These are phyloP conservation scores for Cerastoderma edule DNA, from an alignment of 2,888 invertebrate genomes.

Conservation along the genomic window DNA sequence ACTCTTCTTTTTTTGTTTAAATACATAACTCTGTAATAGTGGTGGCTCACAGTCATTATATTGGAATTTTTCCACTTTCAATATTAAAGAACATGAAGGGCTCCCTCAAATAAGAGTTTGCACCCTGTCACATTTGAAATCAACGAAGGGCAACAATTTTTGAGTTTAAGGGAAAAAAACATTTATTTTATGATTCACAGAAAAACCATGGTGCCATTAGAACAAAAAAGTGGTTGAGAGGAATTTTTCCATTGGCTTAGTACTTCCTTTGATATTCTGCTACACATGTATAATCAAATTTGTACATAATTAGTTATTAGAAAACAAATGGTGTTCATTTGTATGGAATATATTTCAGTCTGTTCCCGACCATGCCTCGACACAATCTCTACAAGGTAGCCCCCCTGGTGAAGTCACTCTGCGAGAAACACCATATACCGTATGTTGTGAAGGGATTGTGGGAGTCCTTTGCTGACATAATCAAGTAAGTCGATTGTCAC, in stretches of 20 bases:
- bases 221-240: too few relatives aligned
- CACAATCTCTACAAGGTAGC: slow-evolving; percentile 80
- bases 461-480: background rate
- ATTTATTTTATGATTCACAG: background rate
- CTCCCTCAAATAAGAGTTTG: too few relatives aligned
- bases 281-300: too few relatives aligned
- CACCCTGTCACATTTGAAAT: too few relatives aligned
- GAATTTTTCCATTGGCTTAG: background rate
- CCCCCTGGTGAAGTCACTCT: slow-evolving; percentile 67
- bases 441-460: background rate
- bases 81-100: too few relatives aligned
- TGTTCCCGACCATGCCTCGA: slow-evolving; percentile 82
- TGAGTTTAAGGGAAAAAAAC: background rate
- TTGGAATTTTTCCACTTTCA: too few relatives aligned
- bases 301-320: too few relatives aligned
- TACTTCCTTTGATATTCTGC: background rate
- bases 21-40: too few relatives aligned
- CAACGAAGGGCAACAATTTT: background rate
- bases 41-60: too few relatives aligned
- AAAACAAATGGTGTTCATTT: background rate
- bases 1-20: too few relatives aligned
- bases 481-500: background rate
- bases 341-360: slow-evolving; percentile 62
- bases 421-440: background rate
- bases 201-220: background rate